Percentiles rank a stretch among this genome's conserved stretches.
Evolutionary conservation across 2,113 vertebrate genomes (phyloP).

Genomic region (Candoia aspera): DNA sequence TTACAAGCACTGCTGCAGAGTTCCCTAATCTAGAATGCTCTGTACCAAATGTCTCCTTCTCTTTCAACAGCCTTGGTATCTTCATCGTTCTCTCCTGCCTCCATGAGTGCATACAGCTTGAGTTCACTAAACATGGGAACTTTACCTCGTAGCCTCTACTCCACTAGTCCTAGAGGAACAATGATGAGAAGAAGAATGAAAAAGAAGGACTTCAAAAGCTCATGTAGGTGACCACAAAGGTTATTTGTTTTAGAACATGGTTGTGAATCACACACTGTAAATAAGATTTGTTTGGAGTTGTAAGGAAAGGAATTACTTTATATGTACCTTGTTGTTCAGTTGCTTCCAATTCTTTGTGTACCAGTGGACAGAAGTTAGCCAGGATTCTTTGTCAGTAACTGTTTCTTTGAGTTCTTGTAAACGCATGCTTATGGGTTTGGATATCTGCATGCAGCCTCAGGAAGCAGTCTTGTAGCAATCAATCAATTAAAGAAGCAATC

Average conservation of each 20-base stretch:
- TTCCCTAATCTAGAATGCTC: slow-evolving; percentile 38
- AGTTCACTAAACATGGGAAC: slow-evolving; percentile 97
- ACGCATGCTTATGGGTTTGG: neutral
- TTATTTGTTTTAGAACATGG: slow-evolving; percentile 49
- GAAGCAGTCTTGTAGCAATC: neutral
- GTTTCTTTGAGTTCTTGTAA: neutral
- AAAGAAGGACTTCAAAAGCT: slow-evolving; percentile 99
- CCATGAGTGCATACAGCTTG: slow-evolving; percentile 98
- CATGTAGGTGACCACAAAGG: slow-evolving; percentile 81
- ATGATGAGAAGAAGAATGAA: slow-evolving; percentile 94
- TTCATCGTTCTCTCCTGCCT: slow-evolving; percentile 95
- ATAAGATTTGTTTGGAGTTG: slow-evolving; percentile 1
- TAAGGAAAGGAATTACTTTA: neutral
- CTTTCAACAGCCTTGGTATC: slow-evolving; percentile 88
- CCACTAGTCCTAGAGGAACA: slow-evolving; percentile 92
- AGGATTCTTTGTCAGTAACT: neutral
- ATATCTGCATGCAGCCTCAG: neutral
- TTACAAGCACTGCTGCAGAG: slow-evolving; percentile 53
- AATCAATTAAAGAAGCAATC: neutral
- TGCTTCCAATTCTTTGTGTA: neutral
- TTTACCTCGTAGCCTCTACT: slow-evolving; percentile 94
- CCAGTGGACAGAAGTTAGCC: neutral
- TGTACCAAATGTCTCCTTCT: slow-evolving; percentile 72
- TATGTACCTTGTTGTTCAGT: neutral
- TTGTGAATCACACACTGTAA: slow-evolving; percentile 47